phyloP scores from a whole-genome alignment of 2,113 vertebrate species.

The Phocoena phocoena region DNA sequence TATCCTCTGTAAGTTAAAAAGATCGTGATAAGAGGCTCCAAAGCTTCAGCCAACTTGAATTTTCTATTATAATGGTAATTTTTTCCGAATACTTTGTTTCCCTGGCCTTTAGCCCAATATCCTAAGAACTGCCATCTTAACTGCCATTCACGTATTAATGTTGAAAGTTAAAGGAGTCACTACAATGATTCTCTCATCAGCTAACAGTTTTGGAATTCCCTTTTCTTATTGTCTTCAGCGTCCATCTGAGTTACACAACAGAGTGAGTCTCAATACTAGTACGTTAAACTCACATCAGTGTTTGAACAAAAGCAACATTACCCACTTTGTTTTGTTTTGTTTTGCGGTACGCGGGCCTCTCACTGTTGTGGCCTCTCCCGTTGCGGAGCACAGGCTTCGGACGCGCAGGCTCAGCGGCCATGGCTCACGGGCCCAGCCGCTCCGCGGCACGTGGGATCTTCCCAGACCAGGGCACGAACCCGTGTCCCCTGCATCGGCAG shows the following conservation, averaged over 20 bases:
- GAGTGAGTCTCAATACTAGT: neutral
- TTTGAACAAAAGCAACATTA: neutral
- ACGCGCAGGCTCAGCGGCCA: no score
- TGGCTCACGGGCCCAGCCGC: no score
- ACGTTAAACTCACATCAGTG: neutral
- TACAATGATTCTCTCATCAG: neutral
- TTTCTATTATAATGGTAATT: neutral
- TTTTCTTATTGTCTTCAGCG: neutral
- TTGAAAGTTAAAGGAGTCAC: neutral
- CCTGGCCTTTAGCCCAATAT: neutral
- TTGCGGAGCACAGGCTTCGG: no score
- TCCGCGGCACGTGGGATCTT: no score
- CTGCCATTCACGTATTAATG: neutral
- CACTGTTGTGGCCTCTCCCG: no score
- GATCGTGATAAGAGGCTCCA: neutral
- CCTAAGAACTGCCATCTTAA: neutral
- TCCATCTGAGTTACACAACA: neutral
- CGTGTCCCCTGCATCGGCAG: no score
- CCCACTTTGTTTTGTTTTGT: neutral
- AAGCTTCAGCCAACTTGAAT: neutral
- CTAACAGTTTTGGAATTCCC: neutral
- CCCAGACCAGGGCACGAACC: no score
- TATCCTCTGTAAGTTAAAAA: neutral
- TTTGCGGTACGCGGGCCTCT: no score
- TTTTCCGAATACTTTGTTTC: conserved; percentile 6